Evolutionary conservation across 2,113 vertebrate genomes (phyloP).

Genomic region (Abramis brama): DNA sequence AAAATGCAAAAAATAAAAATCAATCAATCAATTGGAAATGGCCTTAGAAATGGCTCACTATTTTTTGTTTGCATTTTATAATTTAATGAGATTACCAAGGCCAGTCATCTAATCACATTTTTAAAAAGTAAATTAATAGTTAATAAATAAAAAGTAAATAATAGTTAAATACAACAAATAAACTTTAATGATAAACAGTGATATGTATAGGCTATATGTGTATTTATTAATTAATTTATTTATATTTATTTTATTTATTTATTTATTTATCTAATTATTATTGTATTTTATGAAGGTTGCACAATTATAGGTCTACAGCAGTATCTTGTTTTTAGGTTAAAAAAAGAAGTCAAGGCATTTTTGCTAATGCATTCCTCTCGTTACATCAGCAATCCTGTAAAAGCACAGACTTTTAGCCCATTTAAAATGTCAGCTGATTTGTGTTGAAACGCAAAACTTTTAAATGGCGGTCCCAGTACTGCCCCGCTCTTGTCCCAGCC

Average conservation of each 20-base stretch:
- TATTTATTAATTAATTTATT: too few relatives aligned
- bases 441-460: slow-evolving; percentile 46
- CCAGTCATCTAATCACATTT: background rate
- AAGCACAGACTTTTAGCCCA: background rate
- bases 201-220: too few relatives aligned
- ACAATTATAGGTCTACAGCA: background rate
- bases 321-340: background rate
- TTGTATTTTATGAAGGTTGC: background rate
- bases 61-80: too few relatives aligned
- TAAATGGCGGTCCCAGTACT: slow-evolving; percentile 45
- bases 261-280: background rate
- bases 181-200: background rate
- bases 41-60: too few relatives aligned
- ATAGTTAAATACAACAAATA: too few relatives aligned
- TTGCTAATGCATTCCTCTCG: background rate
- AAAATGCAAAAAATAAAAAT: too few relatives aligned
- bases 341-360: background rate
- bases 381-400: background rate
- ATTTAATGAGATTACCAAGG: background rate
- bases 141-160: too few relatives aligned
- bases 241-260: too few relatives aligned
- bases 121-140: background rate
- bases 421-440: slow-evolving; percentile 24
- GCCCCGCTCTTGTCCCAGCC: slow-evolving; percentile 58
- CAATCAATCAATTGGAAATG: too few relatives aligned